A percentile compares a stretch with the other conserved stretches of the same genome.
Evolutionary conservation across 1,140 invertebrate genomes (phyloP).

Genomic region (Pseudachorutes palmiensis): DNA sequence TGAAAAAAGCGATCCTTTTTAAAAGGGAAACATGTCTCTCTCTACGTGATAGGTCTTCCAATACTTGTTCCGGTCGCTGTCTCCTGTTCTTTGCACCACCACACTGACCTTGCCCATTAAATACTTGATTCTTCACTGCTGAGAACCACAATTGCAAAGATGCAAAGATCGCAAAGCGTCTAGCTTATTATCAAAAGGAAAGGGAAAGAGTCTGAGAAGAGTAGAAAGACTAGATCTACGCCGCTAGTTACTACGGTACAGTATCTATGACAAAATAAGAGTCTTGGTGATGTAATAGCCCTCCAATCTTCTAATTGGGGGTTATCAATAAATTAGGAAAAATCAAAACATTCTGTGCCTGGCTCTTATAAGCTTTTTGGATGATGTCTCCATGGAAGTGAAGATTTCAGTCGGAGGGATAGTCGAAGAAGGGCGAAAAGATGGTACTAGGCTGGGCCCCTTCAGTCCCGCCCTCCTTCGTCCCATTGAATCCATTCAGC

Average conservation of each 20-base stretch:
- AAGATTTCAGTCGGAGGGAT: conserved; percentile 7
- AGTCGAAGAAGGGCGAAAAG: conserved; percentile 2
- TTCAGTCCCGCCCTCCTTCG: background rate
- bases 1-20: background rate
- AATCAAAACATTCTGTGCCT: background rate
- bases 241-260: background rate
- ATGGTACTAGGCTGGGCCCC: background rate
- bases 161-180: background rate
- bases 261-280: background rate
- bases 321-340: background rate
- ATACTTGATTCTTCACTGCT: background rate
- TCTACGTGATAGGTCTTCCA: background rate
- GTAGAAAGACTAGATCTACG: background rate
- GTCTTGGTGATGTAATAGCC: background rate
- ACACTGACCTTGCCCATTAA: no score
- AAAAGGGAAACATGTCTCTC: background rate
- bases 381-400: background rate
- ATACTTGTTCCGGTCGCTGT: background rate
- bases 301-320: background rate
- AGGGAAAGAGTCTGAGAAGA: background rate
- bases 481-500: conserved; percentile 35
- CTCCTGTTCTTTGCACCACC: no score
- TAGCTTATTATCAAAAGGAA: background rate
- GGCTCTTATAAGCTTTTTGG: background rate
- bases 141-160: background rate